Evolutionary conservation across 2,888 invertebrate genomes (phyloP).

Genomic region (Tetrapedia diversipes): DNA sequence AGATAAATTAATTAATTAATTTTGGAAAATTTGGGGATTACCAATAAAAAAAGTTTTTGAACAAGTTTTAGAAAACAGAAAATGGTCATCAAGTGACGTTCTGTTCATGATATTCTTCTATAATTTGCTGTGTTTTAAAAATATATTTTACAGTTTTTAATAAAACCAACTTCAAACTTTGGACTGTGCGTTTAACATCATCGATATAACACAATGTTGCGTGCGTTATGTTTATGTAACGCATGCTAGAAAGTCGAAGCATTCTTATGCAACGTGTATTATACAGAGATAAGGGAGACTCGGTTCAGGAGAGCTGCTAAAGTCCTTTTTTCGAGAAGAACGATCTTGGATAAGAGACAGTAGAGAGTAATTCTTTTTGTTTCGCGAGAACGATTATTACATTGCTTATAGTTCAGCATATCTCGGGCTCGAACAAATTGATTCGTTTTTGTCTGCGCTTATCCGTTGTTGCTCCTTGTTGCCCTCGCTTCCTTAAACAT

Average conservation of each 20-base stretch:
- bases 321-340: background rate
- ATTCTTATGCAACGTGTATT: conserved; percentile 42
- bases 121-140: too few relatives aligned
- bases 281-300: conserved; percentile 7
- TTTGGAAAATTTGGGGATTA: too few relatives aligned
- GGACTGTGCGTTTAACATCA: too few relatives aligned
- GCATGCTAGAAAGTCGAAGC: conserved; percentile 43
- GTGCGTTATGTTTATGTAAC: conserved; percentile 33
- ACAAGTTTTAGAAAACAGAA: too few relatives aligned
- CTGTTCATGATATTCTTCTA: too few relatives aligned
- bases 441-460: conserved; percentile 14
- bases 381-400: background rate
- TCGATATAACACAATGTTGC: conserved; percentile 14
- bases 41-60: too few relatives aligned
- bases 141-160: too few relatives aligned
- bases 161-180: too few relatives aligned
- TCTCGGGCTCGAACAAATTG: conserved; percentile 16
- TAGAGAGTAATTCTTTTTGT: background rate
- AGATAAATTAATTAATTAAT: too few relatives aligned
- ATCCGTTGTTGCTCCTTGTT: background rate
- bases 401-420: background rate
- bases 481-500: background rate
- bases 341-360: conserved; percentile 5
- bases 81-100: too few relatives aligned
- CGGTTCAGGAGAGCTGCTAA: background rate